Base-by-base conservation (phyloP, 2,888 invertebrate species). In the Patella pellucida region DNA sequence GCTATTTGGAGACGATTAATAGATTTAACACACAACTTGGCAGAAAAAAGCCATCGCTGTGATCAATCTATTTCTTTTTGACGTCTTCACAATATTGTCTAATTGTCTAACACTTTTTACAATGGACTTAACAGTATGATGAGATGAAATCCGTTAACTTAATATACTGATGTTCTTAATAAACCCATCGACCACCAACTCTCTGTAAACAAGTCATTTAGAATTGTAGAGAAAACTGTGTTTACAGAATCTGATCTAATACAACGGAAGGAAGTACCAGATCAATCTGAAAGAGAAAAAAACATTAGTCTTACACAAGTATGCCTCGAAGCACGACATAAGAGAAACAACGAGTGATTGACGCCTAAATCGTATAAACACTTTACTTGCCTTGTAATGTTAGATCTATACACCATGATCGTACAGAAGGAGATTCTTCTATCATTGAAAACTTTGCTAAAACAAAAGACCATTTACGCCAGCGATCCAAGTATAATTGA, bases 1-100 rank as follows among this genome's bases (percentile, higher is more conserved):
- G 74, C 74, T 52, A 31, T 52, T 51, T n/a, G 31, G 23, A 27
- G 70, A 52, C 71, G 56, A 74, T 69, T 74, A 74, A 74, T 74
- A 74, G 74, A 74, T 74, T 74, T 74, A 70, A 67, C 62, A 74
- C 74, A 74, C 70, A 69, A 62, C 67, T 74, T 50, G 52, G 62
- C 62, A 62, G 62, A 23, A 62, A 62, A 62, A 62, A 62, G 23
- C 14, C 62, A 62, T 19, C 19, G 19, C 19, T 23, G 23, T 23
- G 62, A 62, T 62, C 23, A 62, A 62, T 62, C 62, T 62, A 62
- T 62, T 62, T 62, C 62, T 23, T 41, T 41, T 23, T 62, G 62
- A 62, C 19, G 19, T 62, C 62, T 62, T 62, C 62, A 62, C 62
- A 62, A 19, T 23, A 23, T 19, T 19, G 14, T 62, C 19, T 62